Evolutionary conservation across 2,888 invertebrate species (phyloP), one percentile per base, ranked within the genome.

Genomic region (Azorinus chamasolen): DNA sequence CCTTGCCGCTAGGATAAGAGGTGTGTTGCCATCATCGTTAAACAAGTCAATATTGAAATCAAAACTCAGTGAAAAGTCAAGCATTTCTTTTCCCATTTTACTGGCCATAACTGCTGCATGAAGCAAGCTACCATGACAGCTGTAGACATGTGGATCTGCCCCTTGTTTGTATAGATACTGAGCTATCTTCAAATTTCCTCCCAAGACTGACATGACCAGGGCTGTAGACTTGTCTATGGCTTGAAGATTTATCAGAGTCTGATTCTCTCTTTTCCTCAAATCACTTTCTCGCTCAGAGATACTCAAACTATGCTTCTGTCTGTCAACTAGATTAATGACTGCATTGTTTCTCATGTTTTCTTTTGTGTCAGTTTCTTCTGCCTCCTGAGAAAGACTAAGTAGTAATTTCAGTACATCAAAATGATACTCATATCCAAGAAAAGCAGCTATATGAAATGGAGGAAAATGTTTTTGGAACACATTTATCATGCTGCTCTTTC

Each of bases 11-110:
- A 85, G 66, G 18, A 80, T 83, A 25, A 88, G 75, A 3, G 86
- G 84, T 1, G 85, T 85, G 53, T 86, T 86, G 1, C 87, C 85
- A 45, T 79, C 77, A 27, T 81, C 79, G 55, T 86, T 83, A 48
- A 76, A 48, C 50, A 71, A 41, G 53, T 85, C 76, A n/a, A 85
- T 62, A 48, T 81, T 73, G 59, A 81, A 83, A 10, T 80, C 62
- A 50, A 83, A 79, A 24, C 68, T 65, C n/a, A 84, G 48, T 8
- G 73, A 80, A 50, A 79, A 74, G 12, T 73, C 55, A 27, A 86
- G 39, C 43, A 86, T 59, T 2, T 79, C 77, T 8, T 73, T 25
- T 16, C 66, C 63, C 14, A 48, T 73, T 32, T 62, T 68, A 39
- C 75, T 53, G 1, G 71, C 69, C 66, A 83, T 74, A 4, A 86